Evolutionary conservation across 2,797 vertebrate genomes (phyloP).

Genomic region (Saguinus oedipus): DNA sequence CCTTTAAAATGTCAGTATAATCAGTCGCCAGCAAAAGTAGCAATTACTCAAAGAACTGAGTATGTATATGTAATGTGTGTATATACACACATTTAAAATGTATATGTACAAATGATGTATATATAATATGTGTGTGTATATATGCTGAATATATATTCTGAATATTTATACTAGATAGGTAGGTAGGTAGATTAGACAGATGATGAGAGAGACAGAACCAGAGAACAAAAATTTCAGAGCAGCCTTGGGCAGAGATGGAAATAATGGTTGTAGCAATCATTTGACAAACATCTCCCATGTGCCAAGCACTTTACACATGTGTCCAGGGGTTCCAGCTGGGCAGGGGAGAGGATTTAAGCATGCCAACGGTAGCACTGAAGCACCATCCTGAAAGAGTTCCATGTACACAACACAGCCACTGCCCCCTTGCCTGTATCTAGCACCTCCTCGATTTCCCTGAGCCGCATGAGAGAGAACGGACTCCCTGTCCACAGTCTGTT

Average conservation of each 20-base stretch:
- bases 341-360: not conserved
- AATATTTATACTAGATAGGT: not conserved
- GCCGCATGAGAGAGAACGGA: accelerated
- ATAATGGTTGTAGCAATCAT: not conserved
- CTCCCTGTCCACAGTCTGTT: not conserved
- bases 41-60: not conserved
- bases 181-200: not conserved
- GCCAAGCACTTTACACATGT: not conserved
- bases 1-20: not conserved
- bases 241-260: not conserved
- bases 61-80: not conserved
- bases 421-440: not conserved
- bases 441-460: not conserved
- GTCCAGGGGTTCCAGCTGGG: not conserved
- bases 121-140: not conserved
- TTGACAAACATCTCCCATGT: not conserved
- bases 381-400: not conserved
- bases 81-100: not conserved
- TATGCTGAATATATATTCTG: not conserved
- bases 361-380: not conserved
- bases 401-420: not conserved
- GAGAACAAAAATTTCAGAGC: not conserved
- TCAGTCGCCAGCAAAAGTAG: not conserved
- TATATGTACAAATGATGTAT: not conserved
- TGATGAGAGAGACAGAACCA: not conserved